Evolutionary conservation across 2,888 invertebrate genomes (phyloP), one percentile per base, ranked within the genome.

Genomic region (Tenthredo distinguenda): DNA sequence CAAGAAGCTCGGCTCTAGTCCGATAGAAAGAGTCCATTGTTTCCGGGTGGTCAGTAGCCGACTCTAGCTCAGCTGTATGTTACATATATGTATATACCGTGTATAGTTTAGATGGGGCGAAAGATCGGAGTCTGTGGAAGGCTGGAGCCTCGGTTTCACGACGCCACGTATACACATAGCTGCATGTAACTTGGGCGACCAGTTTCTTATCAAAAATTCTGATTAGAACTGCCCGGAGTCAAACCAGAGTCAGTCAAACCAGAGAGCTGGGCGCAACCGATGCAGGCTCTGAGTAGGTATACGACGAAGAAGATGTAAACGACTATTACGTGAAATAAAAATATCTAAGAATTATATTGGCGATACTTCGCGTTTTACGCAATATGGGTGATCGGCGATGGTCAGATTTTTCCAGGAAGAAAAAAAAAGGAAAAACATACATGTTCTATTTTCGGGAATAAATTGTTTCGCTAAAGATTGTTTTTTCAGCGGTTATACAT

Each of bases 171-270:
- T 43, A 43, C 34, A 68, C 31, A 31, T 43, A 43, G 43, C 43
- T 43, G 68, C 34, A 34, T 1, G 18, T 31, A 77, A 34, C 21
- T 40, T 81, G 62, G 58, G 40, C 79, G 40, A 62, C 58, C 10
- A 40, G 62, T 77, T 81, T 81, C 83, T 83, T 83, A 83, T 83
- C 83, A 83, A 50, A 81, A 62, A 43, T 40, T 62, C 40, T 47
- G 83, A 83, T 83, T 83, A 71, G 31, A 43, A 21, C 47, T 37
- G 4, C 10, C 31, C 10, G 21, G 83, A 83, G 65, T 68, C n/a
- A 83, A 83, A 68, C 83, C 83, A 83, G 83, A 83, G 18, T 83
- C 83, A 50, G 62, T 62, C 1, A 15, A 81, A 40, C 18, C 37
- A 31, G 31, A 62, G 5, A 58, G 43, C 47, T 47, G 12, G 0